A percentile compares a stretch with the other conserved stretches of the same genome.
phyloP scores from a whole-genome alignment of 2,113 vertebrate genomes.

The Atlantisia rogersi region DNA sequence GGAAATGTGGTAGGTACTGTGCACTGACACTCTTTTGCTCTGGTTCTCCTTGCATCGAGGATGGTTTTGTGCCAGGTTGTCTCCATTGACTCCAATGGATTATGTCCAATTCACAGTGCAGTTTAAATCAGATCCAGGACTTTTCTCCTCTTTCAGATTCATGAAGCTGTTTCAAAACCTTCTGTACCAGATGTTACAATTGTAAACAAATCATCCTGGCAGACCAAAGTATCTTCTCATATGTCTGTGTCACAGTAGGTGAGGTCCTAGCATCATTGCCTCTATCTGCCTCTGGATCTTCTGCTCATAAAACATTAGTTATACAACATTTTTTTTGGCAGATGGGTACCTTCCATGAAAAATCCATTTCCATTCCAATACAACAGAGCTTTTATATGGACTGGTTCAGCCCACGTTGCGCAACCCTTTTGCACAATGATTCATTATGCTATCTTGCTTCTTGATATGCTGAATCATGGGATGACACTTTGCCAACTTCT shows the following conservation, averaged over 20 bases:
- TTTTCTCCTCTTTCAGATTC: slow-evolving; percentile 31
- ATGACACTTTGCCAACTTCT: slow-evolving; percentile 32
- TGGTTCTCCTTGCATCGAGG: background rate
- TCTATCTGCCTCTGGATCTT: slow-evolving; percentile 51
- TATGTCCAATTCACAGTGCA: slow-evolving; percentile 15
- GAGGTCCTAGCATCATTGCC: background rate
- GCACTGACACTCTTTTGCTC: background rate
- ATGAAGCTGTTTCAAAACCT: slow-evolving; percentile 32
- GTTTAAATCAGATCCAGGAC: slow-evolving; percentile 26
- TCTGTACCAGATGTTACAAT: slow-evolving; percentile 47
- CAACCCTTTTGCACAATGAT: slow-evolving; percentile 47
- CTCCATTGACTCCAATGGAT: background rate
- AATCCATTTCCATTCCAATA: slow-evolving; percentile 33
- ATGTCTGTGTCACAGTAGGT: slow-evolving; percentile 44
- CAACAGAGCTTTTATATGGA: slow-evolving; percentile 15
- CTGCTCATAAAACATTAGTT: slow-evolving; percentile 49
- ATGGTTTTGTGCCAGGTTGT: slow-evolving; percentile 38
- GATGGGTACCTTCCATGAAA: background rate
- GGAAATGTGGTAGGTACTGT: background rate
- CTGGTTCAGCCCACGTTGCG: background rate
- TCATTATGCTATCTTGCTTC: slow-evolving; percentile 38
- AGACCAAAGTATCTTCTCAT: slow-evolving; percentile 16
- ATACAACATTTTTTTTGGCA: slow-evolving; percentile 13
- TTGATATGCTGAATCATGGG: slow-evolving; percentile 53
- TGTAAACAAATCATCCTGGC: slow-evolving; percentile 44